phyloP scores from a whole-genome alignment of 2,113 vertebrate genomes.

The Paracanthobrama guichenoti region DNA sequence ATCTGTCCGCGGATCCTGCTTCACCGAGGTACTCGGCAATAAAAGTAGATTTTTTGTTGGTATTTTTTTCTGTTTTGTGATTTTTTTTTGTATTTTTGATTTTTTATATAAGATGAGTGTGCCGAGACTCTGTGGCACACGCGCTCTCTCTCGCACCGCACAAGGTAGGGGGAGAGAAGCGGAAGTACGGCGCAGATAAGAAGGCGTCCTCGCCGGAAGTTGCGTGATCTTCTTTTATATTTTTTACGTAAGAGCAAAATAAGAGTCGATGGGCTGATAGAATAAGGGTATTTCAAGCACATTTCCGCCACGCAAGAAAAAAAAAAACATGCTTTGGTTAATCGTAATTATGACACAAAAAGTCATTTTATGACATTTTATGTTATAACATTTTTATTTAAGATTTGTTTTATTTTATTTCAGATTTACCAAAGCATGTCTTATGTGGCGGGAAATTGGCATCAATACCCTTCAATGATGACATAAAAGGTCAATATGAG shows the following conservation, averaged over 20 bases:
- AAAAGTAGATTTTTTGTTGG: constrained; percentile 48
- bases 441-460: no score
- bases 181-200: constrained; percentile 33
- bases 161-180: constrained; percentile 48
- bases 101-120: constrained; percentile 59
- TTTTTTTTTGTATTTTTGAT: constrained; percentile 59
- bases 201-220: constrained; percentile 31
- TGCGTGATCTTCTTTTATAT: neutral
- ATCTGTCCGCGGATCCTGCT: constrained; percentile 14
- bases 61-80: constrained; percentile 50
- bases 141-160: constrained; percentile 56
- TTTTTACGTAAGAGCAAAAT: neutral
- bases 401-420: no score
- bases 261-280: neutral
- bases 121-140: constrained; percentile 54
- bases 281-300: neutral
- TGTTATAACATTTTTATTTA: no score
- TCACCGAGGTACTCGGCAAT: constrained; percentile 26
- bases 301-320: neutral
- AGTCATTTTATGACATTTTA: no score
- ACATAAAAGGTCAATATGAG: no score
- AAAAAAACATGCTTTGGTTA: no score
- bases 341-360: no score
- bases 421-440: no score
- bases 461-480: no score